Evolutionary conservation across 2,797 vertebrate species (phyloP).

Genomic region (Podargus strigoides): DNA sequence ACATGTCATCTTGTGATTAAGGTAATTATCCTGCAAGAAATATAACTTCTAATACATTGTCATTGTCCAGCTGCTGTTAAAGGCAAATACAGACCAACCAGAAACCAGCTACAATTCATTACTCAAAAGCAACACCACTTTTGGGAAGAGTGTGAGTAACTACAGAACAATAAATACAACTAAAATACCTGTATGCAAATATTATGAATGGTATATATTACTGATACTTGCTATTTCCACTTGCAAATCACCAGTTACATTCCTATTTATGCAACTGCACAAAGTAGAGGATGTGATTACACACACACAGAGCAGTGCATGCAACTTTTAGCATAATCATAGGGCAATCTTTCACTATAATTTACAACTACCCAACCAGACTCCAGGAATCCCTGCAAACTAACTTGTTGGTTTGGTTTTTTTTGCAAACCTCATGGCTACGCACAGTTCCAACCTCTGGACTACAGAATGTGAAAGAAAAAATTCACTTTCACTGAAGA

Average conservation of each 20-base stretch:
- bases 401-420: neutral
- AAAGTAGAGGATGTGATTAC: neutral
- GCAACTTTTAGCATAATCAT: neutral
- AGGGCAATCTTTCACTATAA: neutral
- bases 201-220: neutral
- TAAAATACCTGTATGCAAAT: neutral
- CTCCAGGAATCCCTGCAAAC: neutral
- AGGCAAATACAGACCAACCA: neutral
- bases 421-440: neutral
- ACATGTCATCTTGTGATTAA: neutral
- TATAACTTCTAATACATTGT: neutral
- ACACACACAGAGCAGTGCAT: neutral
- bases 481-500: neutral
- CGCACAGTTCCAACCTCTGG: neutral
- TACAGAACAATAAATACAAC: neutral
- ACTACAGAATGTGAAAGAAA: neutral
- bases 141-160: neutral
- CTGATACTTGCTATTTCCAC: neutral
- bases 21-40: neutral
- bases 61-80: neutral
- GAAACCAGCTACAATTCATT: neutral
- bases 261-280: neutral
- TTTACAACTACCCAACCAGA: neutral
- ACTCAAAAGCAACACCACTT: neutral
- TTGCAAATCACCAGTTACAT: neutral